Conservation (phyloP, 2,797 vertebrate species). For the Sebastes taczanowskii region DNA sequence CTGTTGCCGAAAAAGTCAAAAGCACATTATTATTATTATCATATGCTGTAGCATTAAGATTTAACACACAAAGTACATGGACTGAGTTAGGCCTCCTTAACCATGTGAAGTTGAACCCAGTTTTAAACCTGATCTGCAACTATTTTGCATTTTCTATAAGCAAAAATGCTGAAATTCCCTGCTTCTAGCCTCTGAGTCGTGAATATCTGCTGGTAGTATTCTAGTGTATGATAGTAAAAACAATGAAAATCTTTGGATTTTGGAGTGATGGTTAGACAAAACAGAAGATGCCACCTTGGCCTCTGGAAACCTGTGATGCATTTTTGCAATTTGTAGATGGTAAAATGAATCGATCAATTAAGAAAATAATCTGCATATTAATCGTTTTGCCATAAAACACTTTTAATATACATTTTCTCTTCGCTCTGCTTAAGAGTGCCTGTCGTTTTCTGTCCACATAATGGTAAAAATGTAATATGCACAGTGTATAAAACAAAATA, state of each 20-base stretch:
- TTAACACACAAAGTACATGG: background rate
- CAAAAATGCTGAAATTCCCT: background rate
- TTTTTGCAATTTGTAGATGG: too few relatives aligned
- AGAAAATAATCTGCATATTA: background rate
- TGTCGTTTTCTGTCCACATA: background rate
- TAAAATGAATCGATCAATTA: too few relatives aligned
- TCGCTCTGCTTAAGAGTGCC: background rate
- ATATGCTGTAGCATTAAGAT: background rate
- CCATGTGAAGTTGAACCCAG: too few relatives aligned
- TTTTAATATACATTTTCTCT: background rate
- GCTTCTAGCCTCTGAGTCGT: background rate
- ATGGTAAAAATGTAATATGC: background rate
- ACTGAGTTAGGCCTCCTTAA: too few relatives aligned
- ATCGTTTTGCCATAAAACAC: too few relatives aligned
- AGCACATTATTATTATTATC: background rate
- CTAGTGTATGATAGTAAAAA: background rate
- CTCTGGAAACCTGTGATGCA: too few relatives aligned
- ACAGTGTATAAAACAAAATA: background rate
- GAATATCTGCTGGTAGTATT: background rate
- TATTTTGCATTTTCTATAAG: background rate
- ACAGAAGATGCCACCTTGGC: too few relatives aligned
- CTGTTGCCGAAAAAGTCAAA: background rate
- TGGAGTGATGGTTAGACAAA: background rate
- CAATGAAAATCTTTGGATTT: background rate
- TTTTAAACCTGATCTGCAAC: background rate